Conservation (phyloP, 2,797 vertebrate genomes). For the Megaceryle alcyon region DNA sequence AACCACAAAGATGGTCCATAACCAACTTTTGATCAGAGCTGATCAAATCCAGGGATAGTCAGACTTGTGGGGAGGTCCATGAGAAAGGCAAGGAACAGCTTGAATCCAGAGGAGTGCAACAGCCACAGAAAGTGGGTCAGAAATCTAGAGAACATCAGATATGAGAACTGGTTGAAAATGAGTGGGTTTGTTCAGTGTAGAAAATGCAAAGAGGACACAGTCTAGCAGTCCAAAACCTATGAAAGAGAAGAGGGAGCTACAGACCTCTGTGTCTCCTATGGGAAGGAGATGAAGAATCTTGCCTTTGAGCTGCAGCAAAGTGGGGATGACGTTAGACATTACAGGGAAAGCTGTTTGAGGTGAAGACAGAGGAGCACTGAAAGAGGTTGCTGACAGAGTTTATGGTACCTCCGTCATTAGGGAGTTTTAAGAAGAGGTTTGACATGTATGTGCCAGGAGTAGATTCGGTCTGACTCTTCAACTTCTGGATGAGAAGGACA, state of each 20-base stretch:
- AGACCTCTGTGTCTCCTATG: background rate
- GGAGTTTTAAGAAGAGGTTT: background rate
- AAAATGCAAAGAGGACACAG: background rate
- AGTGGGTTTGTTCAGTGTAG: background rate
- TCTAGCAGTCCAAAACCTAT: background rate
- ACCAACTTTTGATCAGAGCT: slow-evolving; percentile 26
- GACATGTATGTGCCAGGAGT: background rate
- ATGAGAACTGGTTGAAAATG: background rate
- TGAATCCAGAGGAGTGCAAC: background rate
- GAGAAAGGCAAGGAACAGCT: background rate
- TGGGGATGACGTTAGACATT: background rate
- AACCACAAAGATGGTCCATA: background rate
- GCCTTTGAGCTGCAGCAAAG: background rate
- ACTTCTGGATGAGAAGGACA: background rate
- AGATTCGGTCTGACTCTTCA: background rate
- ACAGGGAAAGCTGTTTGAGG: background rate
- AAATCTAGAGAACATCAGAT: background rate
- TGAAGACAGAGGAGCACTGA: background rate
- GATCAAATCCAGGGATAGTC: slow-evolving; percentile 8
- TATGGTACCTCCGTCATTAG: background rate
- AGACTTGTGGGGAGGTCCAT: background rate
- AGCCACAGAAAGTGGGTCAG: background rate
- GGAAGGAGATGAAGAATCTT: background rate
- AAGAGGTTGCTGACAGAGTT: background rate
- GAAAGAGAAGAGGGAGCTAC: background rate